Percentiles rank a stretch among this genome's conserved stretches.
Conservation (phyloP, 1,140 invertebrate genomes). For the Zaprionus inermis region DNA sequence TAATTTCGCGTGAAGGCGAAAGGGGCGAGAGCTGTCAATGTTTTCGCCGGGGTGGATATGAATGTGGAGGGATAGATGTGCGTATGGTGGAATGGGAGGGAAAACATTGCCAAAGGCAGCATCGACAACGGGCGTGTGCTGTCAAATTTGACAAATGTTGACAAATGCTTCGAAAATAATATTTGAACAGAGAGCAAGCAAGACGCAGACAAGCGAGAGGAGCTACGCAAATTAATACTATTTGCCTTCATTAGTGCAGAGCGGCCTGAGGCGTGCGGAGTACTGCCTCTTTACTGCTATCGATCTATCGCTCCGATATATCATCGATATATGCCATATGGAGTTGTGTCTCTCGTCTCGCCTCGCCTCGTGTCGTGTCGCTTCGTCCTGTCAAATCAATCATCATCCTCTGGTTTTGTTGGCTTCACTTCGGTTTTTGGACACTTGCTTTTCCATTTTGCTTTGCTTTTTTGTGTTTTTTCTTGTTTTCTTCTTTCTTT, state of each 20-base stretch:
- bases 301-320: background rate
- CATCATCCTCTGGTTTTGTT: conserved; percentile 60
- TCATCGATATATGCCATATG: conserved; percentile 32
- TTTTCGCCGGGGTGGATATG: conserved; percentile 52
- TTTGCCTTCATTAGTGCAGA: conserved; percentile 79
- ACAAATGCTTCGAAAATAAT: conserved; percentile 79
- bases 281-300: conserved; percentile 6
- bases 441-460: conserved; percentile 1
- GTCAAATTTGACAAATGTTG: conserved; percentile 82
- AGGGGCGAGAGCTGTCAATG: conserved; percentile 62
- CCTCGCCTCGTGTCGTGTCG: conserved; percentile 39
- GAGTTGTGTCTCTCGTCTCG: conserved; percentile 32
- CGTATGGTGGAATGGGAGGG: conserved; percentile 1
- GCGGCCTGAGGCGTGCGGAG: conserved; percentile 59
- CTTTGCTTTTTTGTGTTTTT: conserved; percentile 22
- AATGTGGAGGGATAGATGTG: conserved; percentile 17
- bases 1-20: conserved; percentile 74
- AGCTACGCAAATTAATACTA: conserved; percentile 62
- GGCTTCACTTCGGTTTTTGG: conserved; percentile 11
- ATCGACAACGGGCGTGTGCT: conserved; percentile 60
- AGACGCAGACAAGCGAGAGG: background rate
- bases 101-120: conserved; percentile 55
- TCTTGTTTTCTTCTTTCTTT: conserved; percentile 8
- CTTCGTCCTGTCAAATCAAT: conserved; percentile 82
- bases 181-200: conserved; percentile 46